Evolutionary conservation across 2,888 invertebrate genomes (phyloP).

Genomic region (Conomelus anceps): DNA sequence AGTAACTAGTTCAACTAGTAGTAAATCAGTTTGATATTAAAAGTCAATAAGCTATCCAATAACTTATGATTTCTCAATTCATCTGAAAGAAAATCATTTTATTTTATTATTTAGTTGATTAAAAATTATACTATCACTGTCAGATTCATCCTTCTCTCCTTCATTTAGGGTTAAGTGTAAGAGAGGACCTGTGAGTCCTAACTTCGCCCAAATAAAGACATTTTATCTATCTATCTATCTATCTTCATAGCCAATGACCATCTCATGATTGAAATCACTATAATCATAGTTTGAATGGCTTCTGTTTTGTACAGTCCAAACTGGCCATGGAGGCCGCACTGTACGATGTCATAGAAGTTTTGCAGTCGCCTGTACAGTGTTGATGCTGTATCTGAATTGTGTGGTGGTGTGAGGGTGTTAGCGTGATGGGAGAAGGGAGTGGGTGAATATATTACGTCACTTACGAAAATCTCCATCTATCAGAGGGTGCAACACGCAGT

Average conservation of each 20-base stretch:
- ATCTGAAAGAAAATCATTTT: too few relatives aligned
- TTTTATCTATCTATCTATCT: too few relatives aligned
- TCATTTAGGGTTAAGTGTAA: too few relatives aligned
- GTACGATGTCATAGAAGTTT: not conserved
- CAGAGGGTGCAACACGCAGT: not conserved
- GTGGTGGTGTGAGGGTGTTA: not conserved
- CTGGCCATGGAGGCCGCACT: not conserved
- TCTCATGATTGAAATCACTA: not conserved
- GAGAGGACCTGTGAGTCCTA: too few relatives aligned
- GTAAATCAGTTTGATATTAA: too few relatives aligned
- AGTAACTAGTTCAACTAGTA: too few relatives aligned
- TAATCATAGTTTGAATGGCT: not conserved
- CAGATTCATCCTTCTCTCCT: too few relatives aligned
- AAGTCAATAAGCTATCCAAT: too few relatives aligned
- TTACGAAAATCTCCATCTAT: not conserved
- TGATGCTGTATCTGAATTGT: not conserved
- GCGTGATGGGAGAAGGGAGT: not conserved
- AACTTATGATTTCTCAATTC: too few relatives aligned
- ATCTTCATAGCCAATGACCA: not conserved
- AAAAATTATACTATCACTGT: too few relatives aligned
- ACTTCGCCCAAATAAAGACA: too few relatives aligned
- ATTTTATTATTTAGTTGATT: too few relatives aligned
- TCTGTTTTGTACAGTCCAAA: not conserved
- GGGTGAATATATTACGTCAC: conserved; percentile 2
- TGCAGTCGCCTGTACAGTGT: not conserved